Evolutionary conservation across 2,797 vertebrate genomes (phyloP).

Genomic region (Simalia tracyae): DNA sequence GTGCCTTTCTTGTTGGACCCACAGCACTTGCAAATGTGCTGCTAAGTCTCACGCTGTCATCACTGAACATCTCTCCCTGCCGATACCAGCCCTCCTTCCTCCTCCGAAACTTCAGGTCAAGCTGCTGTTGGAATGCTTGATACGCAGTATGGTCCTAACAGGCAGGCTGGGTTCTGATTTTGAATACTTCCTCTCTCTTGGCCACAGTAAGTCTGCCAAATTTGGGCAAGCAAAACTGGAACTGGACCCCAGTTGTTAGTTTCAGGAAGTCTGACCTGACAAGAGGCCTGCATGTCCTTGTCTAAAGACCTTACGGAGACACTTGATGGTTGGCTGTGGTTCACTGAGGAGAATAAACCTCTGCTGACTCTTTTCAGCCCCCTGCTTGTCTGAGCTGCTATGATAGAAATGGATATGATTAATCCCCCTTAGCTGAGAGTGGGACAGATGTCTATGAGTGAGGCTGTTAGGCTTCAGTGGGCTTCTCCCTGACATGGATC

Average conservation of each 20-base stretch:
- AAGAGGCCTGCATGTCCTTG: background rate
- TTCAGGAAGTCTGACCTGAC: background rate
- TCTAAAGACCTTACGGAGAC: background rate
- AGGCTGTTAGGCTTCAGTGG: background rate
- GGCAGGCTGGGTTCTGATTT: background rate
- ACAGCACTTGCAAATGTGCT: constrained; percentile 31
- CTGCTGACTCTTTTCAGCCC: too few species aligned
- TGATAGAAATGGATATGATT: background rate
- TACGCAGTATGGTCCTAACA: too few species aligned
- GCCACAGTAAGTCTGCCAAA: background rate
- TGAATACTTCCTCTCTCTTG: background rate
- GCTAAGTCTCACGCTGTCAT: constrained; percentile 56
- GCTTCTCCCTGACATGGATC: background rate
- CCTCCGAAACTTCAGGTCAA: background rate
- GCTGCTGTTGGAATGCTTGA: background rate
- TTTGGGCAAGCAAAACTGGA: background rate
- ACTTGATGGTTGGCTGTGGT: background rate
- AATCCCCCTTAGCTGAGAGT: too few species aligned
- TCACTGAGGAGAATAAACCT: background rate
- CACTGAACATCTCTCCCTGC: constrained; percentile 57
- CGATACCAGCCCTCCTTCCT: constrained; percentile 55
- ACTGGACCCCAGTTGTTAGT: background rate
- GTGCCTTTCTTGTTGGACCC: constrained; percentile 47
- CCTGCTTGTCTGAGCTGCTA: background rate
- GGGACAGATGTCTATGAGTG: too few species aligned